These are phyloP conservation scores for Charina bottae DNA, from an alignment of 2,113 vertebrate genomes.

Conservation along the genomic window DNA sequence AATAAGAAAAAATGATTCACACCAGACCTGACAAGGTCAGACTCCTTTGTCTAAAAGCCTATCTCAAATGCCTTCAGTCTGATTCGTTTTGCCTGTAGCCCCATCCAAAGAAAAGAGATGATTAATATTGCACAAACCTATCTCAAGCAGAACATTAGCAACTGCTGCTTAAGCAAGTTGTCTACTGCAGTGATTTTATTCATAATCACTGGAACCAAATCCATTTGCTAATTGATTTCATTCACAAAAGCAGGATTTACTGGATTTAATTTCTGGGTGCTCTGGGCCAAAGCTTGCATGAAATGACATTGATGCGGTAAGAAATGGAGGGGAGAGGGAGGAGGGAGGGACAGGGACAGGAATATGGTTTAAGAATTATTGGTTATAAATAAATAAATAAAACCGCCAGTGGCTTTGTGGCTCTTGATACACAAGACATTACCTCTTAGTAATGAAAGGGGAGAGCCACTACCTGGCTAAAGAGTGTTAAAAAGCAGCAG, in stretches of 20 bases:
- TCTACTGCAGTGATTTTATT: neutral
- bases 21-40: neutral
- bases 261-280: conserved; percentile 49
- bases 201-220: neutral
- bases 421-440: conserved; percentile 52
- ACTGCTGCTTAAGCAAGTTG: neutral
- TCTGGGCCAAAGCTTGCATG: conserved; percentile 18
- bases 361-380: conserved; percentile 53
- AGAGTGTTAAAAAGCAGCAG: conserved; percentile 47
- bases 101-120: neutral
- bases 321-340: conserved; percentile 29
- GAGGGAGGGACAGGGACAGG: conserved; percentile 40
- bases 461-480: conserved; percentile 28
- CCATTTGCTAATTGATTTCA: conserved; percentile 54
- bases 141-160: neutral
- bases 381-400: conserved; percentile 53
- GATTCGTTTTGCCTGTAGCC: neutral
- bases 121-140: neutral
- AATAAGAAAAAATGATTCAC: neutral
- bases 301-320: conserved; percentile 63
- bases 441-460: conserved; percentile 45
- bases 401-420: conserved; percentile 59
- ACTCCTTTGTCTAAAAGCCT: neutral
- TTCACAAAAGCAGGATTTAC: conserved; percentile 67
- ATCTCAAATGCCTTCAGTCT: conserved; percentile 33